Conservation (phyloP, 2,113 vertebrate genomes). For the Pomatostomus ruficeps region DNA sequence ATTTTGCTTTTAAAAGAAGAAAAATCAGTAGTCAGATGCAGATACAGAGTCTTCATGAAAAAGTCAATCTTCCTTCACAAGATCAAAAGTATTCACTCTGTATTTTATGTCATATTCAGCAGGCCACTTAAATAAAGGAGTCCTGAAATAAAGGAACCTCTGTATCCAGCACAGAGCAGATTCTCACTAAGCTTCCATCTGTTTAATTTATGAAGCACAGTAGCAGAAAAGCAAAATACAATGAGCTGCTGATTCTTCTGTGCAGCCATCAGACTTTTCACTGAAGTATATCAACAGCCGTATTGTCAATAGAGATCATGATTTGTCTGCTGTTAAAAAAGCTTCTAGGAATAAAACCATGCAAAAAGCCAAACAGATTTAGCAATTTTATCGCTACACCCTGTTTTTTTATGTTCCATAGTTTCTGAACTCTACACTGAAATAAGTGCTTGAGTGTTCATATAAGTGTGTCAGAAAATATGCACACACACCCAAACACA, state of each 20-base stretch:
- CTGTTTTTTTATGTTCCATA: neutral
- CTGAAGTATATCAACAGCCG: neutral
- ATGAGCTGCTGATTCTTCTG: slow-evolving; percentile 2
- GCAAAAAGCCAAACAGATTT: neutral
- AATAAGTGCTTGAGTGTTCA: neutral
- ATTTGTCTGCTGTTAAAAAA: slow-evolving; percentile 6
- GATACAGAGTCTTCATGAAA: neutral
- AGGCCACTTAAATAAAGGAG: neutral
- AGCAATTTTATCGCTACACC: neutral
- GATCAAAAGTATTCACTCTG: neutral
- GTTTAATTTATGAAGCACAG: slow-evolving; percentile 1
- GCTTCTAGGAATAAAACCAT: neutral
- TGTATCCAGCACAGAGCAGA: neutral
- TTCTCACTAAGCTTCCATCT: neutral
- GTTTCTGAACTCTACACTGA: neutral
- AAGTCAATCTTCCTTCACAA: neutral
- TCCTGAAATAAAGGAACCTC: neutral
- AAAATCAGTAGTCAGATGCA: neutral
- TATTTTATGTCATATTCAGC: neutral
- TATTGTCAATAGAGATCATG: neutral
- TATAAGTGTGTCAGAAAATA: neutral
- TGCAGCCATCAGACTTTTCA: neutral
- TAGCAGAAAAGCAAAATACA: neutral
- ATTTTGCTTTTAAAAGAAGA: neutral
- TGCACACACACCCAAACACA: too few species aligned